phyloP scores from a whole-genome alignment of 2,113 vertebrate genomes.

The Mormoops blainvillei region DNA sequence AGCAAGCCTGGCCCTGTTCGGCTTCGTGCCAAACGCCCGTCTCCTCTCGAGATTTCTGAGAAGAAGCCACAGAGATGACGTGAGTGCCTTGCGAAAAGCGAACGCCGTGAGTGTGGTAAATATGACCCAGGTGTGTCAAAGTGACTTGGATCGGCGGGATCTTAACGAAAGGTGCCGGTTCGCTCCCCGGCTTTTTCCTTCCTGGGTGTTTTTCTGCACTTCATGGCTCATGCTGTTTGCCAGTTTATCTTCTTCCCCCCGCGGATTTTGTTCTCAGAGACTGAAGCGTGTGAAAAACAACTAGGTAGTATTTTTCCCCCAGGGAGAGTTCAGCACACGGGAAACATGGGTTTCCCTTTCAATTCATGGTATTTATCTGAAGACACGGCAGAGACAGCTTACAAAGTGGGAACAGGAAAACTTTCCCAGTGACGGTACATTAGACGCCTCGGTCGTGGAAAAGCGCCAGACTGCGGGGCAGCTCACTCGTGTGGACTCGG shows the following conservation, averaged over 20 bases:
- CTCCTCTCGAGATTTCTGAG: background rate
- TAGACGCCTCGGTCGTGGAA: background rate
- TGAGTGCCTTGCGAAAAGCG: background rate
- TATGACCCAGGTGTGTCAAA: background rate
- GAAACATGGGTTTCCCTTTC: background rate
- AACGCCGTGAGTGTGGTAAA: fast-evolving
- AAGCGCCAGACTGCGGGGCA: no score
- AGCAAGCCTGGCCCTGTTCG: no score
- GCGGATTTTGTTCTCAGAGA: background rate
- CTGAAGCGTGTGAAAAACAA: background rate
- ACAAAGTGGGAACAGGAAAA: background rate
- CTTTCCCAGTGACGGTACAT: background rate
- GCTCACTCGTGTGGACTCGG: background rate
- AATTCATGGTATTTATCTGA: background rate
- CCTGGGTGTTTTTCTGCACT: background rate
- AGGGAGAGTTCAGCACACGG: background rate
- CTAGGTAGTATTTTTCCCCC: background rate
- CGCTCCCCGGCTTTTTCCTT: background rate
- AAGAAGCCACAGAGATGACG: background rate
- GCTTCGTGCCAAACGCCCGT: background rate
- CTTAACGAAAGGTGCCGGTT: background rate
- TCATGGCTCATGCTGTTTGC: background rate
- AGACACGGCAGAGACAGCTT: background rate
- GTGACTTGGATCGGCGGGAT: fast-evolving
- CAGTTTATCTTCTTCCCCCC: background rate